Conservation (phyloP, 2,113 vertebrate genomes). For the Pollachius pollachius region DNA sequence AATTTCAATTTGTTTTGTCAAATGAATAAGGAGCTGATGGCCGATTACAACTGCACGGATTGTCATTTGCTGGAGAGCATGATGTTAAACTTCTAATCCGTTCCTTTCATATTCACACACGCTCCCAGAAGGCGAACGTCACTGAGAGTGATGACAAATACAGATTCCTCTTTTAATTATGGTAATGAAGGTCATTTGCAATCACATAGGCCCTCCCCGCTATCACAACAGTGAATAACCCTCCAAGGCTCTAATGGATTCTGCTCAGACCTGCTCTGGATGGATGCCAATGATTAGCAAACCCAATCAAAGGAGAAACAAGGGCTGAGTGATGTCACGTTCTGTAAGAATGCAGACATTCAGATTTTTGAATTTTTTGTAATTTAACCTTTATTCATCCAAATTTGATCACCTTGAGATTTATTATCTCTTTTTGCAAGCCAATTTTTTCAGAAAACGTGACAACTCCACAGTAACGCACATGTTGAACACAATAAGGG, state of each 20-base stretch:
- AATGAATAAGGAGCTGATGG: too few relatives aligned
- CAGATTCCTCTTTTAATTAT: conserved; percentile 57
- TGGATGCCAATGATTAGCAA: background rate
- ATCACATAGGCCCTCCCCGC: conserved; percentile 44
- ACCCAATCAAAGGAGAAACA: too few relatives aligned
- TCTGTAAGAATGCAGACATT: too few relatives aligned
- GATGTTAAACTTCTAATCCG: conserved; percentile 32
- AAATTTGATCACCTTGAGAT: too few relatives aligned
- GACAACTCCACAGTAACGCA: too few relatives aligned
- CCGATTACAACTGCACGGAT: too few relatives aligned
- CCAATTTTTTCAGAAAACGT: too few relatives aligned
- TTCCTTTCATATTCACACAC: conserved; percentile 35
- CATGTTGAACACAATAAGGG: too few relatives aligned
- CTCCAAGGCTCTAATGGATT: conserved; percentile 32
- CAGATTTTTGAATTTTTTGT: too few relatives aligned
- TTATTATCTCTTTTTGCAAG: too few relatives aligned
- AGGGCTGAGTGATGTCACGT: too few relatives aligned
- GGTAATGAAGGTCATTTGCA: conserved; percentile 62
- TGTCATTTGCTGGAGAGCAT: conserved; percentile 14
- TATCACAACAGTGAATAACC: conserved; percentile 46
- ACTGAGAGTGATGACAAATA: conserved; percentile 50
- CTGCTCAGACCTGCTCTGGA: conserved; percentile 19
- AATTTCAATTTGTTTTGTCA: background rate
- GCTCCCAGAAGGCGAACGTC: conserved; percentile 36
- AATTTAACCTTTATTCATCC: too few relatives aligned